phyloP scores from a whole-genome alignment of 2,888 invertebrate species.

The Melieria crassipennis region DNA sequence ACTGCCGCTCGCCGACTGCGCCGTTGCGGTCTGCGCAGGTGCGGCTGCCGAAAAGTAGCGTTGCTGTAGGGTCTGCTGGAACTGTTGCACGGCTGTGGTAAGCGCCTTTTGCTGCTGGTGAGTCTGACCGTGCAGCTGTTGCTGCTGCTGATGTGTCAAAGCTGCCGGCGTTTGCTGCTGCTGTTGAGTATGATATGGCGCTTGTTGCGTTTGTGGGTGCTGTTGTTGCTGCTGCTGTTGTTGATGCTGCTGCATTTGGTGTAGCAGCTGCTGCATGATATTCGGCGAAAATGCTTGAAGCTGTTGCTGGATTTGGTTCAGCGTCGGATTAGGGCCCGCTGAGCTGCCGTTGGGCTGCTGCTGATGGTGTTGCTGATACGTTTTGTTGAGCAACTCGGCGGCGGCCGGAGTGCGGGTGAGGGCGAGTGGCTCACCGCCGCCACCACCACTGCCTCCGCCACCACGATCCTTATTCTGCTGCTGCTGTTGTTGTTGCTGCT shows the following conservation, averaged over 20 bases:
- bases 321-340: constrained; percentile 45
- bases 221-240: constrained; percentile 56
- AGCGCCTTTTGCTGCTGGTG: constrained; percentile 48
- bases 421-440: constrained; percentile 52
- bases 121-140: constrained; percentile 45
- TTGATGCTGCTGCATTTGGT: constrained; percentile 61
- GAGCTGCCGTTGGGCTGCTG: constrained; percentile 56
- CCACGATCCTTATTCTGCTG: constrained; percentile 51
- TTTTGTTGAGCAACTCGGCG: constrained; percentile 55
- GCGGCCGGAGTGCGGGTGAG: constrained; percentile 58
- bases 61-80: constrained; percentile 45
- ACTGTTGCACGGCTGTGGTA: constrained; percentile 47
- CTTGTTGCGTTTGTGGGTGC: constrained; percentile 50
- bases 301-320: constrained; percentile 55
- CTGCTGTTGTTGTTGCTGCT: constrained; percentile 55
- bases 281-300: constrained; percentile 54
- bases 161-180: constrained; percentile 44
- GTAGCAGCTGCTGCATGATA: constrained; percentile 56
- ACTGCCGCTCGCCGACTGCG: too few relatives aligned
- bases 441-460: constrained; percentile 39
- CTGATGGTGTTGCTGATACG: constrained; percentile 52
- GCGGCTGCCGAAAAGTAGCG: constrained; percentile 47
- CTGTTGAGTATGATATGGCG: constrained; percentile 40
- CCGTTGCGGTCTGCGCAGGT: not conserved
- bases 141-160: constrained; percentile 41